Evolutionary conservation across 2,113 vertebrate species (phyloP).

Genomic region (Epinephelus cyanopodus): DNA sequence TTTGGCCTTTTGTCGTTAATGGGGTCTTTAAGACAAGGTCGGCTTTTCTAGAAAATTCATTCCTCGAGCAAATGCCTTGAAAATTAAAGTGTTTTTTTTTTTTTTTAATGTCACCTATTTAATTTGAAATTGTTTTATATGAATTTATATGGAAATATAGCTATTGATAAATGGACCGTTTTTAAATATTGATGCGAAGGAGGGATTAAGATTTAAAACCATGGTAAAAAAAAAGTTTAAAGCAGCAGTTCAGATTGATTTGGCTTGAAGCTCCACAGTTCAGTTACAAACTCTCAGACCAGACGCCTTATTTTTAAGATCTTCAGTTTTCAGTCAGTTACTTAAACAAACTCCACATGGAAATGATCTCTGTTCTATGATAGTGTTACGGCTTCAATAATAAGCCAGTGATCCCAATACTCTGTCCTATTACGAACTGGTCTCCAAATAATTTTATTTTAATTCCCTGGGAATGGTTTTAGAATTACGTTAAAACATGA

Average conservation of each 20-base stretch:
- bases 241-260: constrained; percentile 20
- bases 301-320: not conserved
- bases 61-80: constrained; percentile 72
- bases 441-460: not conserved
- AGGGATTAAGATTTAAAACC: constrained; percentile 43
- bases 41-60: constrained; percentile 58
- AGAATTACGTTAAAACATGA: not conserved
- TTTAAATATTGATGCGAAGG: constrained; percentile 61
- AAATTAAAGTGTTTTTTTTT: constrained; percentile 65
- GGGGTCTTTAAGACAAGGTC: constrained; percentile 19
- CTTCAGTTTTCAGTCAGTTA: not conserved
- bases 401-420: constrained; percentile 3
- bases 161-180: constrained; percentile 74
- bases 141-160: constrained; percentile 82
- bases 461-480: not conserved
- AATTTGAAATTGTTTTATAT: constrained; percentile 84
- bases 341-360: not conserved
- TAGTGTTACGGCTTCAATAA: not conserved
- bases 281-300: not conserved
- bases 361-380: not conserved
- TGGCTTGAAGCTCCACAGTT: constrained; percentile 1
- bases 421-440: no score
- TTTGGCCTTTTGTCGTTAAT: constrained; percentile 46
- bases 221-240: not conserved
- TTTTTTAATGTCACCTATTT: constrained; percentile 76